Conservation (phyloP, 2,888 invertebrate species). For the Leucozona laternaria region DNA sequence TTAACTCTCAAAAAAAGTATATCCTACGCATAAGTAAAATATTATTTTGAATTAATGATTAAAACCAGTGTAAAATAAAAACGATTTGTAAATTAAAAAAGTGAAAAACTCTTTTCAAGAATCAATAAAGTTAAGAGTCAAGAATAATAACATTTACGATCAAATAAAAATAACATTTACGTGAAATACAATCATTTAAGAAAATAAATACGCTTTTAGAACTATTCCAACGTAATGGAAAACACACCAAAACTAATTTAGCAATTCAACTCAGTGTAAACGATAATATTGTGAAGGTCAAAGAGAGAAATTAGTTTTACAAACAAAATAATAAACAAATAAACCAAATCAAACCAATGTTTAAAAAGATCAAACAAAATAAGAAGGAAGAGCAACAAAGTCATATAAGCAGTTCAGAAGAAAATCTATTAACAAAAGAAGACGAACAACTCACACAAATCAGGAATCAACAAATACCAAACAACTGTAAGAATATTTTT, state of each 20-base stretch:
- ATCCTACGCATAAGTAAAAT: neutral
- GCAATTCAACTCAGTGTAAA: neutral
- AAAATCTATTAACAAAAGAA: neutral
- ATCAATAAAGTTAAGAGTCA: neutral
- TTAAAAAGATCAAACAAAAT: neutral
- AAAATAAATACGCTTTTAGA: neutral
- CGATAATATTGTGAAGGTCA: neutral
- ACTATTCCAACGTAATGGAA: conserved; percentile 1
- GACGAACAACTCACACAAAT: conserved; percentile 1
- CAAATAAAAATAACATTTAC: conserved; percentile 1
- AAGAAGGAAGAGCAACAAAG: neutral
- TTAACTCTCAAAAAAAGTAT: neutral
- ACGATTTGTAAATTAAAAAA: neutral
- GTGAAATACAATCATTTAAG: neutral
- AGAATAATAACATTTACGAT: neutral
- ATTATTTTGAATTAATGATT: neutral
- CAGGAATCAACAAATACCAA: neutral
- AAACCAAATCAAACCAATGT: neutral
- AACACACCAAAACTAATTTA: neutral
- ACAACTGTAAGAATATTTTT: neutral
- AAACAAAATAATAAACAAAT: neutral
- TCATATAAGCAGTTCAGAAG: neutral
- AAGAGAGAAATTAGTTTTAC: neutral
- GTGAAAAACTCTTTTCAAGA: neutral
- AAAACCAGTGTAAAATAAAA: neutral